A percentile compares a stretch with the other conserved stretches of the same genome.
Conservation (phyloP, 2,888 invertebrate genomes). For the Tortricodes alternella region DNA sequence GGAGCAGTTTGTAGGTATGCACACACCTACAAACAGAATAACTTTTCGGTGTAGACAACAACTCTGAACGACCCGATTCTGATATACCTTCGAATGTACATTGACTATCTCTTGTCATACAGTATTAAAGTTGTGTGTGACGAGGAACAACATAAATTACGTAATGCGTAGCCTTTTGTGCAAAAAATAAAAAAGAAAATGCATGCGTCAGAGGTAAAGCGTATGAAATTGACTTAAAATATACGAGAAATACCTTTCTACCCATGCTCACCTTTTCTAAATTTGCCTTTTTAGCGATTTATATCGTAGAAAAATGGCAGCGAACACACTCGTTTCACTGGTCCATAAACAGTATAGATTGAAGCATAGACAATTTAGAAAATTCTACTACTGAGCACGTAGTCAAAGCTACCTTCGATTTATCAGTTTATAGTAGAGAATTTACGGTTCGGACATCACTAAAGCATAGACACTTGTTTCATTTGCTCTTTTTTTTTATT, state of each 20-base stretch:
- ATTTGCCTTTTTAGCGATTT: conserved; percentile 52
- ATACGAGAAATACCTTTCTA: conserved; percentile 55
- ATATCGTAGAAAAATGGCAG: conserved; percentile 75
- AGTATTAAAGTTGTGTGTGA: conserved; percentile 66
- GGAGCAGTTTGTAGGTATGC: conserved; percentile 83
- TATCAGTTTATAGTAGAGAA: neutral
- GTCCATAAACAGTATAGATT: conserved; percentile 55
- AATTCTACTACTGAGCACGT: neutral
- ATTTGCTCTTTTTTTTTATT: no score
- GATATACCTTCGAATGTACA: conserved; percentile 55
- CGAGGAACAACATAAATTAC: conserved; percentile 76
- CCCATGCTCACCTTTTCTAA: conserved; percentile 71
- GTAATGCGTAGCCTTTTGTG: conserved; percentile 66
- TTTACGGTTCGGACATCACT: conserved; percentile 18
- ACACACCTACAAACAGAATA: conserved; percentile 87
- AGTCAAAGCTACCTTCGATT: neutral
- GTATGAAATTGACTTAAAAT: conserved; percentile 40
- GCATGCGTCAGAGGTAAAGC: conserved; percentile 56
- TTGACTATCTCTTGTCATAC: conserved; percentile 59
- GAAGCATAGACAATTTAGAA: conserved; percentile 14
- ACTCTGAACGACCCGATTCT: conserved; percentile 67
- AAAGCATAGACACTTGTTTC: no score
- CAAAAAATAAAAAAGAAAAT: conserved; percentile 47
- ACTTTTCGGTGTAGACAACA: conserved; percentile 85
- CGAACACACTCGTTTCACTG: conserved; percentile 63